Evolutionary conservation across 2,113 vertebrate genomes (phyloP).

Genomic region (Petrocephalus zakoni): DNA sequence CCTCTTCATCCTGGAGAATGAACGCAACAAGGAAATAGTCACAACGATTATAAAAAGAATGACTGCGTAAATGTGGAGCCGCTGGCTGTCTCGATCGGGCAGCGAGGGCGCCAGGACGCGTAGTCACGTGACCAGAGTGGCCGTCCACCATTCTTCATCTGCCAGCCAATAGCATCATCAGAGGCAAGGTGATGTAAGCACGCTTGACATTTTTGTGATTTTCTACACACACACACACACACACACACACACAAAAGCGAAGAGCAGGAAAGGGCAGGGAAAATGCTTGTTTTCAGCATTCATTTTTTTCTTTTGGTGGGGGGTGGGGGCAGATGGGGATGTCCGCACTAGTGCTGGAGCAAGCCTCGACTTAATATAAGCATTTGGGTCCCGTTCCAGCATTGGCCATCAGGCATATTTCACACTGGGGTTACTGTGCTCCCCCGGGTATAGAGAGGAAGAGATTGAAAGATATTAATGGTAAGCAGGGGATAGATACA

Average conservation of each 20-base stretch:
- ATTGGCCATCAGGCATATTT: conserved; percentile 19
- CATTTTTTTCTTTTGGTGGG: conserved; percentile 37
- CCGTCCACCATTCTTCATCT: conserved; percentile 52
- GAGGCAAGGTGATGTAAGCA: conserved; percentile 52
- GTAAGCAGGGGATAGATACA: conserved; percentile 64
- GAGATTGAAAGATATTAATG: conserved; percentile 70
- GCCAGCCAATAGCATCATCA: conserved; percentile 57
- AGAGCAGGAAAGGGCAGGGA: conserved; percentile 39
- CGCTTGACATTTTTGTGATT: conserved; percentile 60
- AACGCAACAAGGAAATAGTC: background rate
- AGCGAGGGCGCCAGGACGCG: conserved; percentile 42
- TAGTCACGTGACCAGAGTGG: conserved; percentile 55
- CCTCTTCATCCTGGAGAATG: background rate
- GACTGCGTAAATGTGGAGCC: conserved; percentile 35
- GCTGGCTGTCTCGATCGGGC: conserved; percentile 30
- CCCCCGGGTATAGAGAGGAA: conserved; percentile 52
- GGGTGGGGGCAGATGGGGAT: conserved; percentile 26
- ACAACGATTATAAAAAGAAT: background rate
- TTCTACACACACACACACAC: conserved; percentile 26
- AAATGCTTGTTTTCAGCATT: conserved; percentile 45
- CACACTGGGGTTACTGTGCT: conserved; percentile 54
- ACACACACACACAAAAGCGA: conserved; percentile 25
- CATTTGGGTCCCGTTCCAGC: conserved; percentile 41
- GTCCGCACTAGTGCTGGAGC: conserved; percentile 36
- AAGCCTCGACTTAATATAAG: conserved; percentile 40